phyloP scores from a whole-genome alignment of 2,888 invertebrate genomes.

The Plagiodera versicolora region DNA sequence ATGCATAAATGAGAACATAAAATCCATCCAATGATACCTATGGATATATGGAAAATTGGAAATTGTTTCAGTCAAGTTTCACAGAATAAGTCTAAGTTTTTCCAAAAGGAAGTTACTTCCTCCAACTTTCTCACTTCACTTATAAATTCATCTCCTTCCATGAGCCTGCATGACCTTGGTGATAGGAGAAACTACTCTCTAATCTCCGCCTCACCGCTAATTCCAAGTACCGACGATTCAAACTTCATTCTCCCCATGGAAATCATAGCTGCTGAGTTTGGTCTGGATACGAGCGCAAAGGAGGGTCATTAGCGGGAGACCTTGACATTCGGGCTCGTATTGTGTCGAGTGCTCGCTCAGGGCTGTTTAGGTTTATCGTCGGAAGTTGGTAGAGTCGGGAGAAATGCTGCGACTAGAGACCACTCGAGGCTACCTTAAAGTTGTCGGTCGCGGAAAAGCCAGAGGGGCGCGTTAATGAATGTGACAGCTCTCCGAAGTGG shows the following conservation, averaged over 20 bases:
- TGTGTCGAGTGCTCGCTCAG: slow-evolving; percentile 5
- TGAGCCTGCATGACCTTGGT: no score
- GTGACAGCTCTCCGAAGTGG: background rate
- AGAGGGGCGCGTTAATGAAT: background rate
- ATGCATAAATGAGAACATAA: no score
- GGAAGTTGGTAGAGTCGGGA: slow-evolving; percentile 1
- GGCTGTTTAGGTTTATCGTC: slow-evolving; percentile 13
- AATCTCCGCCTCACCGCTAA: no score
- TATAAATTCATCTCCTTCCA: no score
- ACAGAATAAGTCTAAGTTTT: no score
- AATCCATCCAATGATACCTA: no score
- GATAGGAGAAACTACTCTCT: no score
- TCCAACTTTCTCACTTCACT: no score
- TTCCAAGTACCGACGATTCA: background rate
- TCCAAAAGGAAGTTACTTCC: no score
- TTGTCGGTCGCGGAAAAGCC: background rate
- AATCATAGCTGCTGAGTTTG: background rate
- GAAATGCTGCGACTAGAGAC: background rate
- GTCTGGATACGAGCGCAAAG: slow-evolving; percentile 3
- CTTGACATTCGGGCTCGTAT: slow-evolving; percentile 12
- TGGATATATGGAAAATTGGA: no score
- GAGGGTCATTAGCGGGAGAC: slow-evolving; percentile 7
- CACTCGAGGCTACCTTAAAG: background rate
- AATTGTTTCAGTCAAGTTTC: no score
- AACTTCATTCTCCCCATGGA: background rate